Base-by-base conservation (phyloP, 2,888 invertebrate genomes). In the Anagyrus pseudococci region DNA sequence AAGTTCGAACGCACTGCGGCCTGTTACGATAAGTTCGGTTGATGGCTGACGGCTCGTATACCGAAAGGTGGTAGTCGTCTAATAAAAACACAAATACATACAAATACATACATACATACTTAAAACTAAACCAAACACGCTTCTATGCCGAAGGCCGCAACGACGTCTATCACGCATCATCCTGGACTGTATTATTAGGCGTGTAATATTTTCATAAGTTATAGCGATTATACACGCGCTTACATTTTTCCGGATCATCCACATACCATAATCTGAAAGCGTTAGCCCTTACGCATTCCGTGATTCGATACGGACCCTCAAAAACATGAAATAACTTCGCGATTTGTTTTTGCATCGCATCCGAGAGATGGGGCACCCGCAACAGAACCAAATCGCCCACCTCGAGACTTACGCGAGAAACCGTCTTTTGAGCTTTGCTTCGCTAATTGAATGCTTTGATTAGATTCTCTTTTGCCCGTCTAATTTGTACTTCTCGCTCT, bases 251-350 rank as follows among this genome's bases (percentile, higher is more conserved):
- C 1, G 4, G 4, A 10, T 46, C 20, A 15, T 7, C 10, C n/a
- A 25, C 19, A 4, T 57, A 17, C 17, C 20, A 6, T 37, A 57
- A 26, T 19, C 17, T 20, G 29, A 20, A 57, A 3, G 57, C 47
- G 46, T 57, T 57, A 10, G 10, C 25, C 2, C 43, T 26, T 2
- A 47, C 6, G 13, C n/a, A 15, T 19, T 22, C 13, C 26, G 17
- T 15, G 2, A 58, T 33, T 15, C 15, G 3, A 52, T 44, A 59
- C 19, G 59, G 59, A 1, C 59, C 59, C 15, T 59, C 59, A n/a
- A 29, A 59, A 17, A 59, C 2, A 6, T 59, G 59, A 46, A 52
- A 59, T 7, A 59, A 59, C 23, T 59, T 59, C 17, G 7, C 6
- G 1, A 52, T n/a, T n/a, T n/a, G n/a, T 10, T 48, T 29, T n/a